Evolutionary conservation across 2,888 invertebrate genomes (phyloP), one percentile per base, ranked within the genome.

Genomic region (Platycheirus albimanus): DNA sequence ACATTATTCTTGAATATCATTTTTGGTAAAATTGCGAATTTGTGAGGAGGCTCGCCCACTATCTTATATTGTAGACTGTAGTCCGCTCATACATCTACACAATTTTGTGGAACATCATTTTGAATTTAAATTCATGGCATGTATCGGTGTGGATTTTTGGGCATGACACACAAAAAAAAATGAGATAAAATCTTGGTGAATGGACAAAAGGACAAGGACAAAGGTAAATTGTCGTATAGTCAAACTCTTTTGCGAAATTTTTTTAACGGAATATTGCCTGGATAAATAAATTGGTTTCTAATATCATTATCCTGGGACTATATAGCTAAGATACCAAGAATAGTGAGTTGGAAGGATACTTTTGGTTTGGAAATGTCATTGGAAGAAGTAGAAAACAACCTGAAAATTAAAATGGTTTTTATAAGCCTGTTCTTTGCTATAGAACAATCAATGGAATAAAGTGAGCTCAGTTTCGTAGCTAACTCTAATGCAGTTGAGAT

Each of bases 1-100:
- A 41, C 2, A 41, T 41, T 13, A 41, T 41, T 41, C 38, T 13
- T 41, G 38, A 41, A 41, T 41, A 41, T 41, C 38, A 41, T 33
- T 41, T 41, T 41, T 41, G 38, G 38, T 13, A 41, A 41, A 41
- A 41, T 41, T 41, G 38, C 38, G 7, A 41, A 41, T 41, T 41
- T 41, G 3, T 13, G 7, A 41, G 38, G 38, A 41, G 38, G 38
- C 38, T 41, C 13, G 3, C 2, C 13, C 13, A 3, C 38, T 13
- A n/a, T n/a, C n/a, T n/a, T n/a, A n/a, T n/a, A n/a, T n/a, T n/a
- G n/a, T n/a, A n/a, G n/a, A n/a, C n/a, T n/a, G n/a, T n/a, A n/a
- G n/a, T n/a, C n/a, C n/a, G n/a, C n/a, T n/a, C n/a, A n/a, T n/a
- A n/a, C n/a, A n/a, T n/a, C n/a, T 6, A n/a, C 38, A 41, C 38